phyloP scores from a whole-genome alignment of 2,113 vertebrate species.

The Peromyscus maniculatus region DNA sequence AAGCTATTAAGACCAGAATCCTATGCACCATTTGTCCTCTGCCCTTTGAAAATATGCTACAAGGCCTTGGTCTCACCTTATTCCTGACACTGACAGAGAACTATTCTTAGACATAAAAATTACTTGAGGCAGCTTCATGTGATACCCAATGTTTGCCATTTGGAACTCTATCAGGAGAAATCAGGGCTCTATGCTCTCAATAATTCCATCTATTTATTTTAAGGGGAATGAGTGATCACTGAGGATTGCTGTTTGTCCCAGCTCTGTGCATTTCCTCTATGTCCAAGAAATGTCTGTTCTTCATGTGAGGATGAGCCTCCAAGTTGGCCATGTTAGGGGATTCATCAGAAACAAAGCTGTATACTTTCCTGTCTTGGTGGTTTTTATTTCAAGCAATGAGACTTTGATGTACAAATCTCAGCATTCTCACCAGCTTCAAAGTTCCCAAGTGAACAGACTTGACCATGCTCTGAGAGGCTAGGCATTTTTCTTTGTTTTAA shows the following conservation, averaged over 20 bases:
- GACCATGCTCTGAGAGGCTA: not conserved
- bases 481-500: not conserved
- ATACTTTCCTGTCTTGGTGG: not conserved
- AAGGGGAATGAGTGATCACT: not conserved
- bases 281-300: not conserved
- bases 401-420: not conserved
- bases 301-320: not conserved
- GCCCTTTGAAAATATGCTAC: not conserved
- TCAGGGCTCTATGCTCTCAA: not conserved
- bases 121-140: not conserved
- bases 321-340: not conserved
- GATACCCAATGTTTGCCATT: not conserved
- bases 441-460: not conserved
- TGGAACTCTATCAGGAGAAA: not conserved
- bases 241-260: not conserved
- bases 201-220: constrained; percentile 5
- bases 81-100: not conserved
- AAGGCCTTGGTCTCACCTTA: not conserved
- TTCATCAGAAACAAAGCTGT: not conserved
- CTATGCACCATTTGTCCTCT: not conserved
- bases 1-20: not conserved
- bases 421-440: not conserved
- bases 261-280: not conserved
- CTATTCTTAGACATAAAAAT: not conserved
- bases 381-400: not conserved